Percentiles rank a stretch among this genome's conserved stretches.
These are phyloP conservation scores for Hipparchia semele DNA, from an alignment of 2,888 invertebrate genomes.

Conservation along the genomic window DNA sequence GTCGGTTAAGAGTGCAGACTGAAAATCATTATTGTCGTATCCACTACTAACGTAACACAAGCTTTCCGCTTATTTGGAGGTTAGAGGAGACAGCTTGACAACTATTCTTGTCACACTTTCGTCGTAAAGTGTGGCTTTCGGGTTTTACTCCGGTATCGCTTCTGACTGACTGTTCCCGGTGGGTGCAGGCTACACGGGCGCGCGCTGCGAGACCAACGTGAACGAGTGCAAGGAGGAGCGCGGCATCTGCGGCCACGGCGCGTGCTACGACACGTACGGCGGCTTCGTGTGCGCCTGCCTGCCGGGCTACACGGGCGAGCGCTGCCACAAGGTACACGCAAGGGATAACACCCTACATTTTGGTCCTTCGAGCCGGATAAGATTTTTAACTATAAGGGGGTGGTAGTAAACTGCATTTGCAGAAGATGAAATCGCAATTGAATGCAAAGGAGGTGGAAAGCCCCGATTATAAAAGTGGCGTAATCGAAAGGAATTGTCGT, in stretches of 20 bases:
- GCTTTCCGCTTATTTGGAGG: too few species aligned
- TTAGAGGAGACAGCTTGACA: too few species aligned
- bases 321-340: slow-evolving; percentile 85
- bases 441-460: too few species aligned
- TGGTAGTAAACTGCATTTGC: too few species aligned
- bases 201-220: slow-evolving; percentile 89
- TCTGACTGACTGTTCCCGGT: not conserved
- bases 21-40: too few species aligned
- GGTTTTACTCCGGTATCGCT: not conserved
- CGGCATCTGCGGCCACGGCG: slow-evolving; percentile 86
- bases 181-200: slow-evolving; percentile 85
- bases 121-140: too few species aligned
- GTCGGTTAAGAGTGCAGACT: too few species aligned
- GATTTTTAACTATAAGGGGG: too few species aligned
- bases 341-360: not conserved
- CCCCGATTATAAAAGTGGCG: too few species aligned
- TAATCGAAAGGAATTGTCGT: slow-evolving; percentile 8
- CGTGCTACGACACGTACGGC: slow-evolving; percentile 93
- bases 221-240: slow-evolving; percentile 88
- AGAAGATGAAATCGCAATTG: too few species aligned
- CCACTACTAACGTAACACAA: too few species aligned
- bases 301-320: slow-evolving; percentile 90
- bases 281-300: slow-evolving; percentile 90
- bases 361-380: not conserved
- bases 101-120: too few species aligned